phyloP scores from a whole-genome alignment of 2,888 invertebrate species.

The Hirtodrosophila trivittata region DNA sequence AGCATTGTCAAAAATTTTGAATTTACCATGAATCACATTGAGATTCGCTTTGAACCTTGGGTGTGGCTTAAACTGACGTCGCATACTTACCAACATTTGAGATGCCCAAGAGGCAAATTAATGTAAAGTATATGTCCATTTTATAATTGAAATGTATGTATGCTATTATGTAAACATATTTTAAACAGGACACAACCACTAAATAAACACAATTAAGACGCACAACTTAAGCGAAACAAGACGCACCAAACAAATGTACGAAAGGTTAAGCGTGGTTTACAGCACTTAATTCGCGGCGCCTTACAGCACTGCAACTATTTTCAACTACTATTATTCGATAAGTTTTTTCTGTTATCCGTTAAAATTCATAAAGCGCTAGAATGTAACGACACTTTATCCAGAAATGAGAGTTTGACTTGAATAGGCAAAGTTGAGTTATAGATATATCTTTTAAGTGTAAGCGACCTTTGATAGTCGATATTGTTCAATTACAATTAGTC shows the following conservation, averaged over 20 bases:
- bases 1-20: background rate
- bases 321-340: conserved; percentile 31
- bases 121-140: conserved; percentile 42
- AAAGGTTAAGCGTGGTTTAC: conserved; percentile 25
- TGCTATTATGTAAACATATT: conserved; percentile 40
- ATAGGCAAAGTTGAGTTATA: too few species aligned
- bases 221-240: conserved; percentile 15
- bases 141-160: conserved; percentile 20
- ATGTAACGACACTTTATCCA: too few species aligned
- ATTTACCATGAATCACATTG: conserved; percentile 58
- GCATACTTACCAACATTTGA: conserved; percentile 49
- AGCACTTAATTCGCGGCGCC: conserved; percentile 26
- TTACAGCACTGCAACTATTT: conserved; percentile 29
- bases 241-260: conserved; percentile 28
- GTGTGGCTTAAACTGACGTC: conserved; percentile 58
- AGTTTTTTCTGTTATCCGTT: conserved; percentile 23
- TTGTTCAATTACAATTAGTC: too few species aligned
- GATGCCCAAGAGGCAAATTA: conserved; percentile 47
- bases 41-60: conserved; percentile 48
- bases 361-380: too few species aligned
- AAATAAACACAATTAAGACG: conserved; percentile 21
- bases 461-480: too few species aligned
- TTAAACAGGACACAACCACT: conserved; percentile 15
- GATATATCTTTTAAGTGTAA: too few species aligned
- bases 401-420: too few species aligned